Conservation (phyloP, 2,888 invertebrate genomes). For the Stomorhina lunata region DNA sequence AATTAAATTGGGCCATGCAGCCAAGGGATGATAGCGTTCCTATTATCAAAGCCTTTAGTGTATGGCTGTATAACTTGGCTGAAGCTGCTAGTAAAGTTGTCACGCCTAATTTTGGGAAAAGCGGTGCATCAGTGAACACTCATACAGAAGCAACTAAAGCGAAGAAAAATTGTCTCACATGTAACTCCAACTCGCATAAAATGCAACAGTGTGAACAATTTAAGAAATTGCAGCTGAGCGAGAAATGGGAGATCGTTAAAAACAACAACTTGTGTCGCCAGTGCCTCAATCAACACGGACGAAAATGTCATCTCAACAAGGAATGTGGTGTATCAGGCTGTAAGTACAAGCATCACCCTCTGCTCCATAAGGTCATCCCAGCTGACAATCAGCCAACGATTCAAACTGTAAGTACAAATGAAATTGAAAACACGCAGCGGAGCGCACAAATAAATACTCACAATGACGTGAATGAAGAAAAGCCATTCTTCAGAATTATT, state of each 20-base stretch:
- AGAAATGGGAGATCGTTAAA: conserved; percentile 12
- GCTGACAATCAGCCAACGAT: no score
- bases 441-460: neutral
- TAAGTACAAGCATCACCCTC: conserved; percentile 7
- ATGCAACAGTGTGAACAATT: neutral
- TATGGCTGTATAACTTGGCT: conserved; percentile 17
- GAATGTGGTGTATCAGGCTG: neutral
- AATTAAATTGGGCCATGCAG: conserved; percentile 33
- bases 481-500: neutral
- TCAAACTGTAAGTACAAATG: no score
- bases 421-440: neutral
- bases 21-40: neutral
- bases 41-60: conserved; percentile 14
- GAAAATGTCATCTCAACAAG: no score
- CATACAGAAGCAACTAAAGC: neutral
- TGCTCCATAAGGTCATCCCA: no score
- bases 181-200: neutral
- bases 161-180: neutral
- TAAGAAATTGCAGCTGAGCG: neutral
- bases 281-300: no score
- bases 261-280: no score
- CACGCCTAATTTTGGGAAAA: neutral
- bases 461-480: neutral
- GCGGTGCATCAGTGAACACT: neutral
- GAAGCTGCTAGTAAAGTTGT: conserved; percentile 27